phyloP scores from a whole-genome alignment of 2,888 invertebrate species.

The Campaea margaritaria region DNA sequence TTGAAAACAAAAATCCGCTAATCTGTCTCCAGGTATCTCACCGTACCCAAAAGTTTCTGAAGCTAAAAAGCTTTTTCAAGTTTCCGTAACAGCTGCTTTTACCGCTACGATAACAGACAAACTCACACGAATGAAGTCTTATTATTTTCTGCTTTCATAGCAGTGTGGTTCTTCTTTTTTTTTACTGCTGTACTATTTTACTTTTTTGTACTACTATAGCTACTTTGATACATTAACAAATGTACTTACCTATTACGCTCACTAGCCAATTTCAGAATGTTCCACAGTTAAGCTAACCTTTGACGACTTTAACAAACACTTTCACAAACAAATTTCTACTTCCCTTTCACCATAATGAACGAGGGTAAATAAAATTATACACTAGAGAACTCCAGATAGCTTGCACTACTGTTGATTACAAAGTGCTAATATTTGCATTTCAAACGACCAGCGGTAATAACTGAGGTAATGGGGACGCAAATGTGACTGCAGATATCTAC shows the following conservation, averaged over 20 bases:
- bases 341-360: not conserved
- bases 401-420: constrained; percentile 37
- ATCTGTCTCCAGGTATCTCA: too few relatives aligned
- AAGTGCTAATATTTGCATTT: constrained; percentile 46
- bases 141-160: too few relatives aligned
- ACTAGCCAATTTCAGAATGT: not conserved
- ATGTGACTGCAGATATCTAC: not conserved
- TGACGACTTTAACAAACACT: not conserved
- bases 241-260: too few relatives aligned
- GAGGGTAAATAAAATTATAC: constrained; percentile 10
- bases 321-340: too few relatives aligned
- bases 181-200: too few relatives aligned
- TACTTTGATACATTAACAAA: too few relatives aligned
- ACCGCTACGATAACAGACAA: too few relatives aligned
- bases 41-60: not conserved
- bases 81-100: not conserved
- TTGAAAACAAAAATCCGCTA: too few relatives aligned
- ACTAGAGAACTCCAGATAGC: constrained; percentile 8
- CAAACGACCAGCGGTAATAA: constrained; percentile 38
- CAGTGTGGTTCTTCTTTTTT: too few relatives aligned
- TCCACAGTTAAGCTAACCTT: not conserved
- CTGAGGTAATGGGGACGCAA: constrained; percentile 16
- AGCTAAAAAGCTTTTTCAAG: not conserved
- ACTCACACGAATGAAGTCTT: too few relatives aligned
- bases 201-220: too few relatives aligned